Evolutionary conservation across 2,113 vertebrate species (phyloP).

Genomic region (Panthera tigris): DNA sequence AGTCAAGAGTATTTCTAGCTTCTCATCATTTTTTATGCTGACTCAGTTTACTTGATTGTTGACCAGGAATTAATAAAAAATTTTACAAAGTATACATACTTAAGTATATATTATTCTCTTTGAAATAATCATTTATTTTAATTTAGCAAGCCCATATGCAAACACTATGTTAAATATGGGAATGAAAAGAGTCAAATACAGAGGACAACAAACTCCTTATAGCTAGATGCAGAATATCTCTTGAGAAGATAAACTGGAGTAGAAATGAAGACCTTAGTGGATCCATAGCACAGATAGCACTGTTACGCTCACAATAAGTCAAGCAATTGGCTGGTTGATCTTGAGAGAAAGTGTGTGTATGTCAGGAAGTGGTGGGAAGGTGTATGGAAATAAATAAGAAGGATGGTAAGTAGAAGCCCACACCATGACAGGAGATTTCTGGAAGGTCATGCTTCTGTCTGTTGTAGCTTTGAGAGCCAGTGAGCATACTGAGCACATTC

Average conservation of each 20-base stretch:
- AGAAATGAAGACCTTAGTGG: background rate
- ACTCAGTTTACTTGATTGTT: background rate
- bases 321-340: background rate
- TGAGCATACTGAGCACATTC: background rate
- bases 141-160: background rate
- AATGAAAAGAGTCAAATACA: background rate
- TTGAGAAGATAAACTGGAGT: background rate
- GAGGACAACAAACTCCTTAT: background rate
- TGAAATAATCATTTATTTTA: background rate
- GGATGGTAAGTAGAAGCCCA: background rate
- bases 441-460: background rate
- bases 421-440: background rate
- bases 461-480: background rate
- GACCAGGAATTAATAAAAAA: background rate
- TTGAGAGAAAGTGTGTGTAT: background rate
- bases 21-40: background rate
- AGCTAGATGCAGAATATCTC: background rate
- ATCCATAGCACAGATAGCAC: background rate
- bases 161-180: background rate
- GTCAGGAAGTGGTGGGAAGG: accelerated
- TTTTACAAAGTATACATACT: background rate
- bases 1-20: background rate
- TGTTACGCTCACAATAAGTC: background rate
- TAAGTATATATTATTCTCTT: background rate
- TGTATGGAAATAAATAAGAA: background rate